phyloP scores from a whole-genome alignment of 2,113 vertebrate species.

The Malurus elegans region DNA sequence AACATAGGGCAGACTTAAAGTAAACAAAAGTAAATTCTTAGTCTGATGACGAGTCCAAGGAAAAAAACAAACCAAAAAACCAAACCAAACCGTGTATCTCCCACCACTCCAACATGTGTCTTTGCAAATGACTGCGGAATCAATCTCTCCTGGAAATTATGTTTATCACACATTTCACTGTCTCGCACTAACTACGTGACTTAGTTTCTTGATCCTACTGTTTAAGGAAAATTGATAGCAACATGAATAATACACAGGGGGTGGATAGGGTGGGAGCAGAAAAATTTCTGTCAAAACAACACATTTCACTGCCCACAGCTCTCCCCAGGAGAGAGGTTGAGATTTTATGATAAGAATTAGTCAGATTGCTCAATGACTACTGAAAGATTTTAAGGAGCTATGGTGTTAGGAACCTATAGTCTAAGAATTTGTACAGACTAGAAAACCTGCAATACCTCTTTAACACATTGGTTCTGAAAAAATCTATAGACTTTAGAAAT shows the following conservation, averaged over 20 bases:
- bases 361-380: background rate
- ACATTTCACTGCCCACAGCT: constrained; percentile 4
- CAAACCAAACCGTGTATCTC: background rate
- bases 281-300: background rate
- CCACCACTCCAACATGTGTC: background rate
- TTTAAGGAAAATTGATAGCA: background rate
- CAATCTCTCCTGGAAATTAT: background rate
- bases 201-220: background rate
- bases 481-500: background rate
- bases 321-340: background rate
- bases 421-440: background rate
- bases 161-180: background rate
- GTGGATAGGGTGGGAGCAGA: background rate
- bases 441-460: background rate
- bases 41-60: background rate
- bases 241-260: background rate
- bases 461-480: background rate
- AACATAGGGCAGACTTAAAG: background rate
- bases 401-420: background rate
- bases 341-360: background rate
- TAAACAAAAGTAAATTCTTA: background rate
- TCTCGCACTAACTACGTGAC: background rate
- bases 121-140: background rate
- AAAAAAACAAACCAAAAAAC: background rate
- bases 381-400: background rate